Conservation (phyloP, 2,113 vertebrate genomes). For the Pangasianodon hypophthalmus region DNA sequence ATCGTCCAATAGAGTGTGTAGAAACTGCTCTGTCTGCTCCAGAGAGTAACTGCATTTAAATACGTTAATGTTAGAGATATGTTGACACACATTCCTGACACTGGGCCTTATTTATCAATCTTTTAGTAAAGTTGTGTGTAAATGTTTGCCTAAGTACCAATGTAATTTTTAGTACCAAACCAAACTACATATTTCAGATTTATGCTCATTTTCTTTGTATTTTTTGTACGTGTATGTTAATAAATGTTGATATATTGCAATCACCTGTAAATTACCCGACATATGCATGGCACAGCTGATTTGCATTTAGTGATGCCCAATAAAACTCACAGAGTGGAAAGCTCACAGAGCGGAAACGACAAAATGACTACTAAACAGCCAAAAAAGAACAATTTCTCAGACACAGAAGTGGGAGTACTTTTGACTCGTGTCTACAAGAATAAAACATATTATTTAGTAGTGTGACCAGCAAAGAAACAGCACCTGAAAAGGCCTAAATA, state of each 20-base stretch:
- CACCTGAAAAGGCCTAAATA: neutral
- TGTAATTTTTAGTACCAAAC: neutral
- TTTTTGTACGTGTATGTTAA: neutral
- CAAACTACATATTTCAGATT: neutral
- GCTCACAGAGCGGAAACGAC: neutral
- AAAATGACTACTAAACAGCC: neutral
- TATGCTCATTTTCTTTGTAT: neutral
- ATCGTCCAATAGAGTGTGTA: constrained; percentile 84
- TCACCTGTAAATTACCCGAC: neutral
- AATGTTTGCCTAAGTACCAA: neutral
- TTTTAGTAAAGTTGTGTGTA: neutral
- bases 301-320: neutral
- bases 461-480: neutral
- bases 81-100: neutral
- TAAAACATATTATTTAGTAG: neutral
- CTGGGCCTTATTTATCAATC: neutral
- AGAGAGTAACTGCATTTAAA: constrained; percentile 82
- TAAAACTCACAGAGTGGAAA: neutral
- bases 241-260: neutral
- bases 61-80: neutral
- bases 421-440: neutral
- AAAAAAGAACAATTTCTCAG: neutral
- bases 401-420: neutral
- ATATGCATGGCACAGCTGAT: neutral
- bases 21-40: constrained; percentile 86